phyloP scores from a whole-genome alignment of 2,888 invertebrate species.

The Crioceris asparagi region DNA sequence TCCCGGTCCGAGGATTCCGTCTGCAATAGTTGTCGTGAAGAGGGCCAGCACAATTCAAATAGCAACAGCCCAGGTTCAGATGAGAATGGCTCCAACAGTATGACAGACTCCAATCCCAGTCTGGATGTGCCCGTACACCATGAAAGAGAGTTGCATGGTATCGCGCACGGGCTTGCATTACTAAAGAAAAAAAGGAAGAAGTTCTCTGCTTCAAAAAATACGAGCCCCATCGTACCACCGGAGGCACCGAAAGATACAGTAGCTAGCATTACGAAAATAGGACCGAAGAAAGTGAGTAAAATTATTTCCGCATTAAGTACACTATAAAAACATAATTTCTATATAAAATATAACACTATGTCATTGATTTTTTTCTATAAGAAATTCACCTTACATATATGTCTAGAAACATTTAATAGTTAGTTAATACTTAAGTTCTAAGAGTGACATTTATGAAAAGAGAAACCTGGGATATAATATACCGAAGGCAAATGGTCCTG shows the following conservation, averaged over 20 bases:
- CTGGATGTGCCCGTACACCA: constrained; percentile 34
- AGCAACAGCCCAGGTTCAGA: constrained; percentile 50
- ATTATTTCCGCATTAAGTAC: not conserved
- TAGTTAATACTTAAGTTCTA: too few relatives aligned
- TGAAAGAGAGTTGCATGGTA: constrained; percentile 33
- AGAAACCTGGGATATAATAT: too few relatives aligned
- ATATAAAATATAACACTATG: not conserved
- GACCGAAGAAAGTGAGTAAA: constrained; percentile 18
- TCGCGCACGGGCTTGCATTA: constrained; percentile 56
- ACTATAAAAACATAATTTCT: not conserved
- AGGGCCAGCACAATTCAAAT: constrained; percentile 38
- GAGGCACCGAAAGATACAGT: constrained; percentile 33
- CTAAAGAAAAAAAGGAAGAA: constrained; percentile 73
- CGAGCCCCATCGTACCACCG: constrained; percentile 46
- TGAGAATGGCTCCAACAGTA: constrained; percentile 61
- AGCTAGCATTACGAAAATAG: constrained; percentile 16
- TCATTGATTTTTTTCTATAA: not conserved
- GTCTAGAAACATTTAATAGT: too few relatives aligned
- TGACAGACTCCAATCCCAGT: constrained; percentile 59
- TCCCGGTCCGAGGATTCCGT: constrained; percentile 79
- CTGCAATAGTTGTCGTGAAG: constrained; percentile 45
- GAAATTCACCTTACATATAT: too few relatives aligned
- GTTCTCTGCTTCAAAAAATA: constrained; percentile 68
- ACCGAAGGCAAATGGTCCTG: too few relatives aligned
- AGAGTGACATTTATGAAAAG: too few relatives aligned